phyloP scores from a whole-genome alignment of 2,113 vertebrate genomes.

The Phainopepla nitens region DNA sequence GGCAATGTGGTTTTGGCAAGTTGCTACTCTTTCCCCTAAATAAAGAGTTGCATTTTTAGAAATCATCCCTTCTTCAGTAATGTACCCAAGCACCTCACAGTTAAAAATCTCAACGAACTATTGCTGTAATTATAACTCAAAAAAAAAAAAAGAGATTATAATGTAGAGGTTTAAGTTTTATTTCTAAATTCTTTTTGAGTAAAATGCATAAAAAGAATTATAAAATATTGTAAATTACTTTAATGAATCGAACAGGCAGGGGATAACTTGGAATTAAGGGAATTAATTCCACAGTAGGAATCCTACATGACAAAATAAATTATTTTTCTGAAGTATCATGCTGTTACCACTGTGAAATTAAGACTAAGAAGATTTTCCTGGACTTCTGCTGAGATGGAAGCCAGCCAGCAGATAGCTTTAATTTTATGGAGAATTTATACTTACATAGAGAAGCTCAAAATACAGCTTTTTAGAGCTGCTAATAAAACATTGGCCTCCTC shows the following conservation, averaged over 20 bases:
- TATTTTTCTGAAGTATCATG: neutral
- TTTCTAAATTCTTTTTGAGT: neutral
- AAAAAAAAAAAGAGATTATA: neutral
- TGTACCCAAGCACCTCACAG: neutral
- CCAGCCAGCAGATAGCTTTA: neutral
- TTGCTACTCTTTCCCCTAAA: neutral
- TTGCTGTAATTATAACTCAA: neutral
- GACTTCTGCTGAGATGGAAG: neutral
- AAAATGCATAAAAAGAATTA: neutral
- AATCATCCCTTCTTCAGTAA: neutral
- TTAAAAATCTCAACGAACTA: neutral
- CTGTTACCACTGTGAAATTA: neutral
- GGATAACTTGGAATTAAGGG: neutral
- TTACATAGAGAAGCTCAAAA: neutral
- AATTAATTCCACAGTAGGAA: neutral
- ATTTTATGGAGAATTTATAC: neutral
- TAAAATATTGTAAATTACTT: neutral
- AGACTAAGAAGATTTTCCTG: neutral
- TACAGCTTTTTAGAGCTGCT: neutral
- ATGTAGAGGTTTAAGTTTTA: neutral
- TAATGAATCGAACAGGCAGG: neutral
- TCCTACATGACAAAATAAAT: neutral
- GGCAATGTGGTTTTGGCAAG: neutral
- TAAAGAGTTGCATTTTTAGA: neutral
- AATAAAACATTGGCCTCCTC: neutral